Base-by-base conservation (phyloP, 2,113 vertebrate species). In the Carassius gibelio region DNA sequence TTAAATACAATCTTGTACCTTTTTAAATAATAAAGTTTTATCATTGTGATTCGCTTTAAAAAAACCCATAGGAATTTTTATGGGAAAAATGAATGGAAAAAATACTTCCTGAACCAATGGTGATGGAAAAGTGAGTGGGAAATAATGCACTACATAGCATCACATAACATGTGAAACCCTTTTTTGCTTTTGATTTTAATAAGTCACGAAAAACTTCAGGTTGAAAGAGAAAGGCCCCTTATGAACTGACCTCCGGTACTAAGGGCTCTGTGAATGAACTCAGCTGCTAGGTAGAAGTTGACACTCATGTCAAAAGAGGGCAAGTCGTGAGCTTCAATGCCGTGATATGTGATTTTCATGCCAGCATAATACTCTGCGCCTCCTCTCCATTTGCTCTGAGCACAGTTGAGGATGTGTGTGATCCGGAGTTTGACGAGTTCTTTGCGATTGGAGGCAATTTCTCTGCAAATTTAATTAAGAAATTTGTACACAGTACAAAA, bases 221-320 rank as follows among this genome's bases (percentile, higher is more conserved):
- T 34, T 8, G 30, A 69, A 15, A 42, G 9, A n/a, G 52, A 69
- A 30, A 38, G 23, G 38, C 10, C 19, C 1, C 2, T 45, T 26
- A 23, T 19, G 17, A 71, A 59, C 85, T 78, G 19, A 86, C 95
- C 95, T 94, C 94, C 91, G 66, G 89, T 89, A 5, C 91, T 93
- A 78, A 99, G 95, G 0, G 97, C 97, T 85, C 96, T 96, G 91
- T 99, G 97, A 91, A 99, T 99, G 92, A 99, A 99, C 90, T 98
- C 97, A 0, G 98, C 95, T 0, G 97, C 96, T 0, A 97, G 95
- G 66, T 98, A 96, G 88, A 99, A 99, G 94, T 99, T 97, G 91
- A 97, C 95, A 74, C 97, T 99, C 97, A 99, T 99, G 92, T 99
- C 97, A 0, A 99, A 99, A 80, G 95, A 95, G 1, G 97, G 97